Evolutionary conservation across 2,888 invertebrate genomes (phyloP).

Genomic region (Dryobota labecula): DNA sequence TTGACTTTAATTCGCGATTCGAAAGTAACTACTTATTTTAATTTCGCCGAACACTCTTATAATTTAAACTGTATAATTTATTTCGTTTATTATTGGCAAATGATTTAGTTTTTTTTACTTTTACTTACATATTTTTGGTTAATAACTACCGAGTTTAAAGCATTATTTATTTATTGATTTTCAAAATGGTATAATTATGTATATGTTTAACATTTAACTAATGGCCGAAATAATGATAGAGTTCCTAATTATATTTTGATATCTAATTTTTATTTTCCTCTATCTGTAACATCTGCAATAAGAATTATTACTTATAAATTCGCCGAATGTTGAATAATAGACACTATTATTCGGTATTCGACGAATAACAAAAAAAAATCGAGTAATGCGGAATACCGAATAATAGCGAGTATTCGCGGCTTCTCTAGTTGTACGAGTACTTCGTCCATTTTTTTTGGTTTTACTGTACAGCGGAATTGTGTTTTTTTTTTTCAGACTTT

Average conservation of each 20-base stretch:
- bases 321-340: too few relatives aligned
- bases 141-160: constrained; percentile 1
- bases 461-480: too few relatives aligned
- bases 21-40: constrained; percentile 57
- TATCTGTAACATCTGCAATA: background rate
- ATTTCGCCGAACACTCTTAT: constrained; percentile 41
- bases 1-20: constrained; percentile 55
- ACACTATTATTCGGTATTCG: too few relatives aligned
- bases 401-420: too few relatives aligned
- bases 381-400: too few relatives aligned
- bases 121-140: constrained; percentile 8
- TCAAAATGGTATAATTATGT: background rate
- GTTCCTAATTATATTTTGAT: background rate
- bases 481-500: too few relatives aligned
- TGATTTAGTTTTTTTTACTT: constrained; percentile 39
- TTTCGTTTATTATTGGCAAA: constrained; percentile 42
- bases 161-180: constrained; percentile 15
- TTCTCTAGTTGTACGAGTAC: too few relatives aligned
- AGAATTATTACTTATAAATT: background rate
- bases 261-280: background rate
- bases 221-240: background rate
- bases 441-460: too few relatives aligned
- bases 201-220: background rate
- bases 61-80: constrained; percentile 49
- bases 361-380: too few relatives aligned